A percentile compares a stretch with the other conserved stretches of the same genome.
Conservation (phyloP, 2,888 invertebrate species). For the Conchocele bisecta region DNA sequence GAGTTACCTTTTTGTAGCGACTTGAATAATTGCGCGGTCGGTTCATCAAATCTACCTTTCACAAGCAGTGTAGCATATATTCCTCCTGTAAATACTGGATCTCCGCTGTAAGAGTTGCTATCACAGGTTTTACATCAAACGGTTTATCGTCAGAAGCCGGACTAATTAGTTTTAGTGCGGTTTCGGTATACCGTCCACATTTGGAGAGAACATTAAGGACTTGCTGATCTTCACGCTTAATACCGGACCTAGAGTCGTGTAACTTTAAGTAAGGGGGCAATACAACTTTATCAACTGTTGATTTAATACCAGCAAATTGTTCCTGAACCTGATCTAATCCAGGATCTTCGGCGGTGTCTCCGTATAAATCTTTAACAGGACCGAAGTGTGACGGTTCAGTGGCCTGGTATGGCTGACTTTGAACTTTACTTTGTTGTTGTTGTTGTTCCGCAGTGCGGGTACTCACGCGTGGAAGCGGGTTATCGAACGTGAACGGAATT, state of each 20-base stretch:
- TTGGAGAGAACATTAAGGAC: neutral
- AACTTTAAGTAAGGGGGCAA: neutral
- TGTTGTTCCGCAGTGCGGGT: too few relatives aligned
- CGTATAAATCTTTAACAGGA: too few relatives aligned
- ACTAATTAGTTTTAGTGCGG: neutral
- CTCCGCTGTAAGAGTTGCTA: conserved; percentile 1
- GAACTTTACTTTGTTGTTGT: too few relatives aligned
- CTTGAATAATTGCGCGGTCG: conserved; percentile 19
- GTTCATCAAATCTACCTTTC: conserved; percentile 24
- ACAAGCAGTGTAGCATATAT: conserved; percentile 32
- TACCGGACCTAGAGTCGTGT: neutral
- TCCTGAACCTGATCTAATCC: conserved; percentile 1
- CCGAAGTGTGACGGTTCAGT: too few relatives aligned
- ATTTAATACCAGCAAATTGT: neutral
- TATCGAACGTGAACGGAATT: too few relatives aligned
- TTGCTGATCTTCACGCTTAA: conserved; percentile 6
- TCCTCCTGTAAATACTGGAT: conserved; percentile 21
- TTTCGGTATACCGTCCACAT: conserved; percentile 1
- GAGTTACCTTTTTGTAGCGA: conserved; percentile 21
- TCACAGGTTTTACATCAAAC: neutral
- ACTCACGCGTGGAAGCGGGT: too few relatives aligned
- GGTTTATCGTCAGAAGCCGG: neutral
- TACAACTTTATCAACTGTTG: neutral
- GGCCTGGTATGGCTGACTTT: too few relatives aligned
- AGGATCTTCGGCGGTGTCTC: too few relatives aligned